A percentile compares a stretch with the other conserved stretches of the same genome.
Evolutionary conservation across 2,888 invertebrate genomes (phyloP).

Genomic region (Drosophila pegasa): DNA sequence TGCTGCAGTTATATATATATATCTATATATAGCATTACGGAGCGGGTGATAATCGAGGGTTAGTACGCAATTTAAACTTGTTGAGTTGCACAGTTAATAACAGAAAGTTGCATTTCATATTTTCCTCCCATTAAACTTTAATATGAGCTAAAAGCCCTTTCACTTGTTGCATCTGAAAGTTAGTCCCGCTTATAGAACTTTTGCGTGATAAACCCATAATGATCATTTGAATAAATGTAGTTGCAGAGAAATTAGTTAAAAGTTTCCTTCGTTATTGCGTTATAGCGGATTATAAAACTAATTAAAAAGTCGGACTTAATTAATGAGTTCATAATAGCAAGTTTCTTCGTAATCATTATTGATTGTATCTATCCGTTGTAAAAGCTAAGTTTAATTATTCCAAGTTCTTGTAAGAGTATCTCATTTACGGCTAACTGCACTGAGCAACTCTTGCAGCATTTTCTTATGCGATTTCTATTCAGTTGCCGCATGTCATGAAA

Average conservation of each 20-base stretch:
- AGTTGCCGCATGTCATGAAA: conserved; percentile 40
- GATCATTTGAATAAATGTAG: too few species aligned
- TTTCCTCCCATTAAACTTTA: too few species aligned
- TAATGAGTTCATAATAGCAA: background rate
- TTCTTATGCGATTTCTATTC: conserved; percentile 14
- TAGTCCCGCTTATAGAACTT: too few species aligned
- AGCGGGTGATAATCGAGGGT: background rate
- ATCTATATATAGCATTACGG: background rate
- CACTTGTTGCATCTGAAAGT: too few species aligned
- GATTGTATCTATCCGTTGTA: background rate
- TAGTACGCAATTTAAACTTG: background rate
- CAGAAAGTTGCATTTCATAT: background rate
- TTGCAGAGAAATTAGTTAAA: too few species aligned
- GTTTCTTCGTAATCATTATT: too few species aligned
- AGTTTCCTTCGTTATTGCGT: too few species aligned
- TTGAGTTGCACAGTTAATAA: background rate
- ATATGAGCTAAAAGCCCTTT: too few species aligned
- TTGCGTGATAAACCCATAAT: too few species aligned
- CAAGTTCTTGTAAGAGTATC: conserved; percentile 8
- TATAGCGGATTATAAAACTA: background rate
- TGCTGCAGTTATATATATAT: background rate
- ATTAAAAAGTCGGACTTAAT: too few species aligned
- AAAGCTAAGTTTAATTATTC: background rate
- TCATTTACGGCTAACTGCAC: conserved; percentile 1
- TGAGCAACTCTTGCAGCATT: conserved; percentile 4